phyloP scores from a whole-genome alignment of 2,888 invertebrate genomes.

The Antheraea assamensis region DNA sequence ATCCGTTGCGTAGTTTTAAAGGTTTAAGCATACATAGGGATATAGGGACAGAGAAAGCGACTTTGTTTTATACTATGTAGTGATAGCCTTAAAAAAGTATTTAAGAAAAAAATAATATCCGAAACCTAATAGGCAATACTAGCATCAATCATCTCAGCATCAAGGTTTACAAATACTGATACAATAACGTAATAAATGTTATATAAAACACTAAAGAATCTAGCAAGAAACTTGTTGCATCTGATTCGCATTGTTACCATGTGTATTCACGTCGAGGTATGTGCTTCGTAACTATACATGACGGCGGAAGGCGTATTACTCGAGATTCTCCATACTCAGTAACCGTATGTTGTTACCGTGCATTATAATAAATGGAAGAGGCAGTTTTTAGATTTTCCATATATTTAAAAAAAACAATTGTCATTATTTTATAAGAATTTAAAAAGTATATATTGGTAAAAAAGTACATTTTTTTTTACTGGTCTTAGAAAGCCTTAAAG shows the following conservation, averaged over 20 bases:
- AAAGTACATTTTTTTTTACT: no score
- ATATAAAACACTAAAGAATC: neutral
- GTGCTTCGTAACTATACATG: conserved; percentile 7
- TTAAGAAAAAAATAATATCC: no score
- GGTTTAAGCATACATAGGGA: no score
- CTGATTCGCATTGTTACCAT: neutral
- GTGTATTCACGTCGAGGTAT: conserved; percentile 9
- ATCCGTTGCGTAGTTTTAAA: no score
- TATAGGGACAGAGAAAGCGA: no score
- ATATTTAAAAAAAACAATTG: neutral
- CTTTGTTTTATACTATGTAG: no score
- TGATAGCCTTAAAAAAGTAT: no score
- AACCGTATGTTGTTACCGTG: neutral
- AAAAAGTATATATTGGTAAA: no score
- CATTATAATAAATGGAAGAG: conserved; percentile 5
- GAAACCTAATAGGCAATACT: no score
- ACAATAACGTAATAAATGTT: neutral
- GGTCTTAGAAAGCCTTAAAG: no score
- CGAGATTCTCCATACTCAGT: neutral
- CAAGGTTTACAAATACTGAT: neutral
- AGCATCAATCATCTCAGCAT: no score
- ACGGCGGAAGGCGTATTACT: conserved; percentile 5
- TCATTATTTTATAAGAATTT: neutral
- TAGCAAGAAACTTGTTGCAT: conserved; percentile 7
- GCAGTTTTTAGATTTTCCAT: neutral